phyloP scores from a whole-genome alignment of 2,888 invertebrate species.

The Chymomyza procnemis region DNA sequence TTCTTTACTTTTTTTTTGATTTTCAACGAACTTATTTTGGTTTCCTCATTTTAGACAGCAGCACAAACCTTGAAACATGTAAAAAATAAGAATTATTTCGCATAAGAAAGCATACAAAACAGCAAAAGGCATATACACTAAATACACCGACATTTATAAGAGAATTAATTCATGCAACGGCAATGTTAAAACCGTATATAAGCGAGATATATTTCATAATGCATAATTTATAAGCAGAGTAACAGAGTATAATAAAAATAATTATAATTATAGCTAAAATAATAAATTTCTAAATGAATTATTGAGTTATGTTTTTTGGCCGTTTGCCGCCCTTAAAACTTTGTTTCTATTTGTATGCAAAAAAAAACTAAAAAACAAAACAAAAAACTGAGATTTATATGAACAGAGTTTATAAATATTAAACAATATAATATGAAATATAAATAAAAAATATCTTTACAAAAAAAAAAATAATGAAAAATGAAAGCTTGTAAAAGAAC shows the following conservation, averaged over 20 bases:
- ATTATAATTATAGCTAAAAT: constrained; percentile 66
- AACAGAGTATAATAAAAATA: constrained; percentile 28
- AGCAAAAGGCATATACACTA: constrained; percentile 18
- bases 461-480: constrained; percentile 3
- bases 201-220: constrained; percentile 49
- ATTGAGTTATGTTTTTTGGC: constrained; percentile 64
- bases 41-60: background rate
- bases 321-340: constrained; percentile 20
- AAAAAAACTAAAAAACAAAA: background rate
- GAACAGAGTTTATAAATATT: constrained; percentile 35
- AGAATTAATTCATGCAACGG: background rate
- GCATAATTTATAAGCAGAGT: constrained; percentile 60
- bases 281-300: constrained; percentile 72
- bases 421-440: constrained; percentile 25
- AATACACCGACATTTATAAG: constrained; percentile 10
- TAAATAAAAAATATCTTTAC: constrained; percentile 20
- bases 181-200: constrained; percentile 6
- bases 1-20: too few relatives aligned
- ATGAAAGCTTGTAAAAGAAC: background rate
- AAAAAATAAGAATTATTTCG: background rate
- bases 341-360: background rate
- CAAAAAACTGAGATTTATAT: background rate
- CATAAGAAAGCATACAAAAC: constrained; percentile 29
- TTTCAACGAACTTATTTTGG: background rate
- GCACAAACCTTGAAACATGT: background rate